Conservation (phyloP, 2,797 vertebrate species). For the Chiloscyllium punctatum region DNA sequence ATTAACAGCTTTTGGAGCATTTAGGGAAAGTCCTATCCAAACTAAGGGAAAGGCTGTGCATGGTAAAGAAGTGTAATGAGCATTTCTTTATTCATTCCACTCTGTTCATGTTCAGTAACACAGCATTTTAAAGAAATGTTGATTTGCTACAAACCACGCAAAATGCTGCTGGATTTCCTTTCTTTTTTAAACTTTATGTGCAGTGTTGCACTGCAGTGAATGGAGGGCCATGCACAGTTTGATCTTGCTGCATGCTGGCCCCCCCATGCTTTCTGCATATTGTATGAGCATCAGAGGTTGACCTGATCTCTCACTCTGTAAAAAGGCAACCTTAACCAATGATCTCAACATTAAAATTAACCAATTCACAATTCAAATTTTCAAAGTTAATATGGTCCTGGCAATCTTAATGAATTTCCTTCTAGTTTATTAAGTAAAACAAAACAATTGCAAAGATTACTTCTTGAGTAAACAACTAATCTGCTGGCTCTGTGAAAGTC, state of each 20-base stretch:
- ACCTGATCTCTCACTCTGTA: background rate
- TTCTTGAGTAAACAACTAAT: background rate
- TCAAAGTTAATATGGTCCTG: background rate
- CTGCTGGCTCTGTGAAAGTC: background rate
- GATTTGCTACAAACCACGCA: conserved; percentile 47
- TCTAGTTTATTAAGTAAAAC: background rate
- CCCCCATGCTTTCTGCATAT: background rate
- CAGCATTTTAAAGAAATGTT: conserved; percentile 49
- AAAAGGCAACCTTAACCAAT: background rate
- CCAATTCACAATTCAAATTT: background rate
- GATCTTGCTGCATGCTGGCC: background rate
- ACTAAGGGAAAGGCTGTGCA: background rate
- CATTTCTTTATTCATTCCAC: conserved; percentile 48
- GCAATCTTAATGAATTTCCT: background rate
- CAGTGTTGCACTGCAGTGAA: background rate
- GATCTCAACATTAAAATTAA: background rate
- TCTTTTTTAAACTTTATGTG: conserved; percentile 33
- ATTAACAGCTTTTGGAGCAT: background rate
- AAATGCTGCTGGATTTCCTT: conserved; percentile 44
- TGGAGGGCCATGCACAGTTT: background rate
- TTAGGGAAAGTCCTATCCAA: background rate
- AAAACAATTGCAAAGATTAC: background rate
- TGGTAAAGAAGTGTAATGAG: conserved; percentile 47
- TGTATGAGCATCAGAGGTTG: background rate
- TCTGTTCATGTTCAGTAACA: conserved; percentile 48